These are phyloP conservation scores for Anticlea derivata DNA, from an alignment of 2,888 invertebrate genomes.

Conservation along the genomic window DNA sequence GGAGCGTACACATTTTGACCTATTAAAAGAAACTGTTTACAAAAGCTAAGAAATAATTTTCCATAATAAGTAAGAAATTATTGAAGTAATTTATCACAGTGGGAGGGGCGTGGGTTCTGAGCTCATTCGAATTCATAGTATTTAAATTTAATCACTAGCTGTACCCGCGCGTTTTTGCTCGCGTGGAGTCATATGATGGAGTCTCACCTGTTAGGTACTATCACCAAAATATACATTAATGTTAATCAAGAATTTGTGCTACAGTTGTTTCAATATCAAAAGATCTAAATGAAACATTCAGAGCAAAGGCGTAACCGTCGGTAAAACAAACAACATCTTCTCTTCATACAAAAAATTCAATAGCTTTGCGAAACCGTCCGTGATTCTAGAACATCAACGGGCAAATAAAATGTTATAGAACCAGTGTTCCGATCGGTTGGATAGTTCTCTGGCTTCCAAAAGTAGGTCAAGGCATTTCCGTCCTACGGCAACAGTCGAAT, in stretches of 20 bases:
- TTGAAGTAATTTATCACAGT: constrained; percentile 5
- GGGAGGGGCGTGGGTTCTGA: constrained; percentile 4
- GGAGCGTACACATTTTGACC: too few species aligned
- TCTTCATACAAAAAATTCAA: too few species aligned
- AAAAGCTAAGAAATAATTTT: not conserved
- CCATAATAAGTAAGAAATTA: not conserved
- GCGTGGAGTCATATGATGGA: too few species aligned
- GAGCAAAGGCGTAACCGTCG: not conserved
- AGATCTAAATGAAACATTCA: too few species aligned
- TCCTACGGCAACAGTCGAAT: constrained; percentile 33
- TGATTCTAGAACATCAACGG: constrained; percentile 1
- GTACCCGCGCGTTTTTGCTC: too few species aligned
- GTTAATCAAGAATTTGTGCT: too few species aligned
- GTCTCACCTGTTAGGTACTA: too few species aligned
- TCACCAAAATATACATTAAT: too few species aligned
- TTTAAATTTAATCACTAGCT: too few species aligned
- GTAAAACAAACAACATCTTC: not conserved
- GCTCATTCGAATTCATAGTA: constrained; percentile 7
- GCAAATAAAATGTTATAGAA: not conserved
- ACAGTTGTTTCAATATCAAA: too few species aligned
- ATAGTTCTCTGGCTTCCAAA: constrained; percentile 26
- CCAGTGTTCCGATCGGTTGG: constrained; percentile 13
- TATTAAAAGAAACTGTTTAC: not conserved
- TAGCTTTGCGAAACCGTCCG: not conserved
- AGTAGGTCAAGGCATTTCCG: constrained; percentile 36